These are phyloP conservation scores for Thereva nobilitata DNA, from an alignment of 2,888 invertebrate genomes.

Conservation along the genomic window DNA sequence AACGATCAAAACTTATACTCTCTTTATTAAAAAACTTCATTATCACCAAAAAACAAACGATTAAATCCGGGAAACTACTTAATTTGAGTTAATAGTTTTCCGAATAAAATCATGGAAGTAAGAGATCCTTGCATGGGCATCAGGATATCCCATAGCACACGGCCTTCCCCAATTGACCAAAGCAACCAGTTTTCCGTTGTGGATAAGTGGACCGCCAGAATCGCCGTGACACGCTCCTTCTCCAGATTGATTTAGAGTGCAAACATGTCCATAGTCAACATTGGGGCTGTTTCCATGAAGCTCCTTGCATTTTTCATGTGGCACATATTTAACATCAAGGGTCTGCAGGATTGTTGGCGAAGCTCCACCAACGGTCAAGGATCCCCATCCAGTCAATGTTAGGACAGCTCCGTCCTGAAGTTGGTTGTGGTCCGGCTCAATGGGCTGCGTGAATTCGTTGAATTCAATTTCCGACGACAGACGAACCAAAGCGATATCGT, in stretches of 20 bases:
- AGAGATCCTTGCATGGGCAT: slow-evolving; percentile 51
- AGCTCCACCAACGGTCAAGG: slow-evolving; percentile 58
- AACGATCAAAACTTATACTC: too few relatives aligned
- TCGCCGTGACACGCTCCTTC: slow-evolving; percentile 60
- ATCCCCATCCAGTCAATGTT: slow-evolving; percentile 68
- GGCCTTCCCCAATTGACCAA: slow-evolving; percentile 55
- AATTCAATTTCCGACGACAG: slow-evolving; percentile 61
- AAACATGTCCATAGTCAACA: slow-evolving; percentile 64
- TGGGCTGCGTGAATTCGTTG: slow-evolving; percentile 61
- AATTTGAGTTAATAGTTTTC: slow-evolving; percentile 43
- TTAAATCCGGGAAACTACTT: not conserved
- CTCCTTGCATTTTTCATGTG: slow-evolving; percentile 61
- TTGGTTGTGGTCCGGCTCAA: slow-evolving; percentile 62
- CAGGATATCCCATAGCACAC: slow-evolving; percentile 53
- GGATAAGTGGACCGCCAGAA: slow-evolving; percentile 52
- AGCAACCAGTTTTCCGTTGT: slow-evolving; percentile 50
- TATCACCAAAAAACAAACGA: too few relatives aligned
- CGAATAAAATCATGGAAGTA: slow-evolving; percentile 53
- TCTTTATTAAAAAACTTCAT: too few relatives aligned
- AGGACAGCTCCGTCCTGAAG: slow-evolving; percentile 61
- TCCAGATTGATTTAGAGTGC: slow-evolving; percentile 63
- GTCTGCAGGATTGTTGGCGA: slow-evolving; percentile 64
- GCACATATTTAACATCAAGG: slow-evolving; percentile 62
- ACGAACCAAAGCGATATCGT: slow-evolving; percentile 72
- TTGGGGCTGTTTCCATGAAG: slow-evolving; percentile 59